Conservation (phyloP, 2,888 invertebrate species). For the Cantharis flavilabris region DNA sequence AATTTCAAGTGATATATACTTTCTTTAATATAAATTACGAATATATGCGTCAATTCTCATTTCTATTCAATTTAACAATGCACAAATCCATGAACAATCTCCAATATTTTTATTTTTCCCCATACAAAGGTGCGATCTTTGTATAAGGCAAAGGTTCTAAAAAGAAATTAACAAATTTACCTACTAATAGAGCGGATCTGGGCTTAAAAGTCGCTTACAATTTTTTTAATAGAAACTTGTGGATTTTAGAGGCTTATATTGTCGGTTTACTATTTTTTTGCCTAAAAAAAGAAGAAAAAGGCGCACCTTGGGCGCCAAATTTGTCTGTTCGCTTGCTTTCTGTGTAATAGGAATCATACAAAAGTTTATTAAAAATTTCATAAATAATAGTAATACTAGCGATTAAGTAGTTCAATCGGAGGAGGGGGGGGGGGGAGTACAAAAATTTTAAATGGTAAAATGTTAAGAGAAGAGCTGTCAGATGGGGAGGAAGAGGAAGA, state of each 20-base stretch:
- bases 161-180: conserved; percentile 42
- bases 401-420: no score
- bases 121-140: not conserved
- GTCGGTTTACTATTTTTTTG: not conserved
- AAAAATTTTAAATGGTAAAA: no score
- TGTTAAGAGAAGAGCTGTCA: no score
- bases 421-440: no score
- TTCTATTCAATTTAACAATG: conserved; percentile 22
- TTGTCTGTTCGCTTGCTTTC: no score
- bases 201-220: not conserved
- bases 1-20: conserved; percentile 19
- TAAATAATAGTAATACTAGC: no score
- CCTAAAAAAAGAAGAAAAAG: no score
- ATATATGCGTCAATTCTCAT: conserved; percentile 4
- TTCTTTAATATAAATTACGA: conserved; percentile 6
- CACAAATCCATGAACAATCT: conserved; percentile 27
- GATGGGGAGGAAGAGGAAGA: no score
- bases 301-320: no score
- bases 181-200: conserved; percentile 21
- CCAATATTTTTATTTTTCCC: conserved; percentile 19
- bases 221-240: not conserved
- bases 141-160: not conserved
- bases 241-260: not conserved
- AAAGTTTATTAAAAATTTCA: no score
- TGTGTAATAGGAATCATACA: no score